Evolutionary conservation across 2,113 vertebrate species (phyloP).

Genomic region (Dipodomys stephensi): DNA sequence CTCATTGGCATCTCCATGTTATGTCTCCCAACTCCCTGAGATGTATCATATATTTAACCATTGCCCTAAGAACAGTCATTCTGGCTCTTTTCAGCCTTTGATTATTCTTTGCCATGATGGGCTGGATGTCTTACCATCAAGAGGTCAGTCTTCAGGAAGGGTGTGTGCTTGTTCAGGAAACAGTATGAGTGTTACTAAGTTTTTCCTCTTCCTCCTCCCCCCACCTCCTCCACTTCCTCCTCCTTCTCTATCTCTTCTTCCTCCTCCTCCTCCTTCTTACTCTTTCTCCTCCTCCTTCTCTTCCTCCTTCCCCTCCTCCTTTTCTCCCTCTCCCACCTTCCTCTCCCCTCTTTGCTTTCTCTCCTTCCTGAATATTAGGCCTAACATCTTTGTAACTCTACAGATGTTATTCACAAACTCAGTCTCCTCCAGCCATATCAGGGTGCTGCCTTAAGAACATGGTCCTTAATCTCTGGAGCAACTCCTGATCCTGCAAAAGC

Average conservation of each 20-base stretch:
- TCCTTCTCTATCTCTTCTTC: too few relatives aligned
- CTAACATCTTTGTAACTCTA: not conserved
- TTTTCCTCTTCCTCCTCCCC: not conserved
- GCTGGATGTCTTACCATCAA: not conserved
- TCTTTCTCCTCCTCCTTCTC: not conserved
- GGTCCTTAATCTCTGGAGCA: not conserved
- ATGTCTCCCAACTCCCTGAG: too few relatives aligned
- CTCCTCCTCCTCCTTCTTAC: too few relatives aligned
- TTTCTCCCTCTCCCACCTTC: too few relatives aligned
- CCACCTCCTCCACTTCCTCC: too few relatives aligned
- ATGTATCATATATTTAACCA: too few relatives aligned
- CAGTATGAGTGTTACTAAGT: accelerated
- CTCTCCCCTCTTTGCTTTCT: not conserved
- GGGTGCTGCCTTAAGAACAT: not conserved
- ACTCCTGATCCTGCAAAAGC: not conserved
- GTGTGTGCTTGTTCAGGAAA: not conserved
- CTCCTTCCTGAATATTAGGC: not conserved
- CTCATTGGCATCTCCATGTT: too few relatives aligned
- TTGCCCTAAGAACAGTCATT: not conserved
- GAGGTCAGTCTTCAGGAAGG: not conserved
- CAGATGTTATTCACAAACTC: not conserved
- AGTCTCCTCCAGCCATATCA: not conserved
- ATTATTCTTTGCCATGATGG: accelerated
- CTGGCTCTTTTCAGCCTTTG: accelerated
- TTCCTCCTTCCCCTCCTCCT: too few relatives aligned